A percentile compares a stretch with the other conserved stretches of the same genome.
Evolutionary conservation across 2,888 invertebrate species (phyloP).

Genomic region (Sphaerolaimus hirsutus): DNA sequence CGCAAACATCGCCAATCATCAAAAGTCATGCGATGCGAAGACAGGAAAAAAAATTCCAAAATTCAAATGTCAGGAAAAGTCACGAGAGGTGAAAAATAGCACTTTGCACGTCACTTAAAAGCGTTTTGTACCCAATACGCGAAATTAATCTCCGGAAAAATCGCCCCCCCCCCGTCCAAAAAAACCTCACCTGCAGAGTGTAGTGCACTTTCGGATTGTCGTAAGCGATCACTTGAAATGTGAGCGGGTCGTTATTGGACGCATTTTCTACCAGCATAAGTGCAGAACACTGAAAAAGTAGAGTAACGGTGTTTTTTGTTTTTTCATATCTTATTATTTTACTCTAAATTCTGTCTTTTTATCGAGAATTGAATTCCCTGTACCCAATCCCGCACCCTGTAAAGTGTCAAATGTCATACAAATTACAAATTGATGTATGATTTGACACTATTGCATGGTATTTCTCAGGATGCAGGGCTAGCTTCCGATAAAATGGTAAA

Average conservation of each 20-base stretch:
- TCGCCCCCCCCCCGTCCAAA: no score
- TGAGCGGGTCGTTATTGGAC: conserved; percentile 67
- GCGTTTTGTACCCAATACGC: no score
- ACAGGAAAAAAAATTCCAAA: neutral
- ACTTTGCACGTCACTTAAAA: no score
- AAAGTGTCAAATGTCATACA: neutral
- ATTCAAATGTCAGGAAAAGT: no score
- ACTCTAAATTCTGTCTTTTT: neutral
- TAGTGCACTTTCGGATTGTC: conserved; percentile 75
- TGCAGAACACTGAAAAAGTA: conserved; percentile 60
- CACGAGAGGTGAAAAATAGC: no score
- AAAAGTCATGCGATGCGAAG: neutral
- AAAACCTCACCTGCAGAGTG: conserved; percentile 43
- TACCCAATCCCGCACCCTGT: no score
- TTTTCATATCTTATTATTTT: neutral
- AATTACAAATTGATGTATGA: no score
- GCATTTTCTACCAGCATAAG: conserved; percentile 88
- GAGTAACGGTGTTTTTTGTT: neutral
- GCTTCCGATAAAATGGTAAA: no score
- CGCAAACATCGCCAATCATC: neutral
- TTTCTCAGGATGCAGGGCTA: no score
- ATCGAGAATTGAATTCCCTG: no score
- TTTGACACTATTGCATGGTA: no score
- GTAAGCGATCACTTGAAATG: conserved; percentile 86
- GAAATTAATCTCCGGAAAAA: no score